Conservation (phyloP, 2,888 invertebrate species). For the Latrodectus hesperus region DNA sequence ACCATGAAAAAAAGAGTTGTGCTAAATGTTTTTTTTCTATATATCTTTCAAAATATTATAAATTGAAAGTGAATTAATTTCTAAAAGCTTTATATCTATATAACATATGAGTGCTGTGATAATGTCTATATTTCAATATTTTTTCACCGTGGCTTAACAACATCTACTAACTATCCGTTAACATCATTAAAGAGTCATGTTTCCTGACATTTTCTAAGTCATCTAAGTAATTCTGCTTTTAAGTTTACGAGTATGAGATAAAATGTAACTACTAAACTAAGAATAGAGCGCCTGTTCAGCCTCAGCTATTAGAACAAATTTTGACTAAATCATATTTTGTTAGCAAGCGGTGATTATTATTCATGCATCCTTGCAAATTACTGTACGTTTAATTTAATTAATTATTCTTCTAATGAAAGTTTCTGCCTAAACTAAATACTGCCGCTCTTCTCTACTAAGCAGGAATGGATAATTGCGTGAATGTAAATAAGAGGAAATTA, state of each 20-base stretch:
- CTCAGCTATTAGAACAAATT: slow-evolving; percentile 26
- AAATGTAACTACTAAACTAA: slow-evolving; percentile 23
- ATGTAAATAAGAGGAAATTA: slow-evolving; percentile 27
- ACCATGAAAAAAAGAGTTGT: too few relatives aligned
- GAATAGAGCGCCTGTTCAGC: slow-evolving; percentile 21
- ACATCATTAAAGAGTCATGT: slow-evolving; percentile 25
- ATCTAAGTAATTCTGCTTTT: slow-evolving; percentile 18
- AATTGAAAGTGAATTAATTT: too few relatives aligned
- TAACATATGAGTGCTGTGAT: too few relatives aligned
- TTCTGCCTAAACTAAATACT: slow-evolving; percentile 17
- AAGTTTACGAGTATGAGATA: slow-evolving; percentile 13
- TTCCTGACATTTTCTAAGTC: slow-evolving; percentile 1
- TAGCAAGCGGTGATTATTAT: neutral
- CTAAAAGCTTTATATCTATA: too few relatives aligned
- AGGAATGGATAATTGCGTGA: slow-evolving; percentile 34
- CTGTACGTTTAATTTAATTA: slow-evolving; percentile 41
- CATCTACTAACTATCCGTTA: neutral
- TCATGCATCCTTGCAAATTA: slow-evolving; percentile 19
- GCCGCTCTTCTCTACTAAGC: slow-evolving; percentile 7
- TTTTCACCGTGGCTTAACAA: neutral
- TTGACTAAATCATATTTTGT: slow-evolving; percentile 37
- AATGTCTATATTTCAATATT: too few relatives aligned
- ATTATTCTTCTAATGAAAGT: slow-evolving; percentile 34
- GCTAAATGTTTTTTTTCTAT: too few relatives aligned
- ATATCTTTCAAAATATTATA: too few relatives aligned